A percentile compares a stretch with the other conserved stretches of the same genome.
Conservation (phyloP, 2,113 vertebrate genomes). For the Polyodon spathula region DNA sequence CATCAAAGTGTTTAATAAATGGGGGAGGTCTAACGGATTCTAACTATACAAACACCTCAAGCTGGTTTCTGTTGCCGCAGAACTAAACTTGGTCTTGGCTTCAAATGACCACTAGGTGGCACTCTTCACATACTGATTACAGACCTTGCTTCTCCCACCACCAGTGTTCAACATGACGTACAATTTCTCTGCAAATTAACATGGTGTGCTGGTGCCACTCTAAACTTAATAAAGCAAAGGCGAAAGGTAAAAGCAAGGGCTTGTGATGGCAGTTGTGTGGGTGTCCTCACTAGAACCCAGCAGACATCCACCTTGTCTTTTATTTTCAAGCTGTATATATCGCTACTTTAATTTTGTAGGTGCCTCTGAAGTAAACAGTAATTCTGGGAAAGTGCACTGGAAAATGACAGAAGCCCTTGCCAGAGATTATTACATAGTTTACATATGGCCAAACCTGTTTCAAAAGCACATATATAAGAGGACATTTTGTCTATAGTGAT, state of each 20-base stretch:
- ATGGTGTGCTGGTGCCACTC: not conserved
- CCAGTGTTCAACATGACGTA: not conserved
- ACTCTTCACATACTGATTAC: conserved; percentile 50
- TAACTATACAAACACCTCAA: not conserved
- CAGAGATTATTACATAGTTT: too few species aligned
- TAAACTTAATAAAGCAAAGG: not conserved
- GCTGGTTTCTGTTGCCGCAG: not conserved
- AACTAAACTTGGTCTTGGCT: not conserved
- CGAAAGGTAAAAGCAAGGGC: not conserved
- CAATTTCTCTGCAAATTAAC: not conserved
- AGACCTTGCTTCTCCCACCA: not conserved
- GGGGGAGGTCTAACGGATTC: not conserved
- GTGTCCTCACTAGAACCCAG: not conserved
- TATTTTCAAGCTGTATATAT: too few species aligned
- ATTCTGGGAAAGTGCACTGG: too few species aligned
- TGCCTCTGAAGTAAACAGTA: too few species aligned
- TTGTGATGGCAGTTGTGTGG: not conserved
- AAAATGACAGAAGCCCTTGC: too few species aligned
- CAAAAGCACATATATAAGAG: too few species aligned
- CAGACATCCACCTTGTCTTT: not conserved
- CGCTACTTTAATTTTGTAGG: too few species aligned
- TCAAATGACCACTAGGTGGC: conserved; percentile 49
- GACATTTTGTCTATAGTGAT: too few species aligned
- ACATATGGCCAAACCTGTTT: too few species aligned
- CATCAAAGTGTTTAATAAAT: conserved; percentile 7